Evolutionary conservation across 2,888 invertebrate genomes (phyloP).

Genomic region (Caenorhabditis becei): DNA sequence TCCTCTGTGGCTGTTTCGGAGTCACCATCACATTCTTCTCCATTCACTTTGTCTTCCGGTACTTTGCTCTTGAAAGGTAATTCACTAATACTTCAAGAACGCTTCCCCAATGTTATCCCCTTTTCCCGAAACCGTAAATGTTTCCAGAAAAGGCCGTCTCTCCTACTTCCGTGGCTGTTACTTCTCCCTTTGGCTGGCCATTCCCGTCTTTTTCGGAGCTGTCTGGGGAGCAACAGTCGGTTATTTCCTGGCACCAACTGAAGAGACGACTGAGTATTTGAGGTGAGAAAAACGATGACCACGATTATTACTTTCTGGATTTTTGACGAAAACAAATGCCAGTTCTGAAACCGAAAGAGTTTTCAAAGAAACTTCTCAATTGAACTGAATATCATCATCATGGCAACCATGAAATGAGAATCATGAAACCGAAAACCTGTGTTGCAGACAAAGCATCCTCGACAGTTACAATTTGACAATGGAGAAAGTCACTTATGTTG

Average conservation of each 20-base stretch:
- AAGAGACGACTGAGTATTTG: slow-evolving; percentile 30
- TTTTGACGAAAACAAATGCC: background rate
- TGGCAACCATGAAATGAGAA: too few relatives aligned
- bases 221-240: slow-evolving; percentile 30
- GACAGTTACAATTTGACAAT: slow-evolving; percentile 34
- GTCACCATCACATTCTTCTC: slow-evolving; percentile 47
- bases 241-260: slow-evolving; percentile 26
- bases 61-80: slow-evolving; percentile 44
- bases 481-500: slow-evolving; percentile 36
- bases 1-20: slow-evolving; percentile 47
- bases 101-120: background rate
- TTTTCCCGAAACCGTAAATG: background rate
- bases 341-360: background rate
- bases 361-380: background rate
- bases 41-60: slow-evolving; percentile 51
- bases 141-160: slow-evolving; percentile 47
- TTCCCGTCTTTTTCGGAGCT: slow-evolving; percentile 34
- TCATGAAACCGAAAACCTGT: background rate
- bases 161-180: slow-evolving; percentile 28
- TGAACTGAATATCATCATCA: too few relatives aligned
- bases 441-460: slow-evolving; percentile 34
- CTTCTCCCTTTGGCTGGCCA: slow-evolving; percentile 24
- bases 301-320: too few relatives aligned
- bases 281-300: slow-evolving; percentile 16
- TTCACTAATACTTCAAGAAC: background rate